A percentile compares a stretch with the other conserved stretches of the same genome.
These are phyloP conservation scores for Scotopteryx bipunctaria DNA, from an alignment of 2,888 invertebrate species.

Conservation along the genomic window DNA sequence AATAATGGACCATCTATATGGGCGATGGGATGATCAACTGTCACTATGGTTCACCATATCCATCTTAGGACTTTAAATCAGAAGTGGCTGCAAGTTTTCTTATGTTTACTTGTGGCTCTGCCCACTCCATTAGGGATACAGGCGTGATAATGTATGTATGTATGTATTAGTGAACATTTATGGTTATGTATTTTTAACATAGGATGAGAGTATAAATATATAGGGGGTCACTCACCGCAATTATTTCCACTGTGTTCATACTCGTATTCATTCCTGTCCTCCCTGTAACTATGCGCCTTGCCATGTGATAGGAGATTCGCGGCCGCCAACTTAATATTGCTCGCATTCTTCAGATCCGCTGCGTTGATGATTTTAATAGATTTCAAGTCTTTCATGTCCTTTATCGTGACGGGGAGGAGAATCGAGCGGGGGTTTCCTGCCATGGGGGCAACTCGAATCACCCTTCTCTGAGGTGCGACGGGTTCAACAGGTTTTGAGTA, in stretches of 20 bases:
- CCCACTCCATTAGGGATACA: too few species aligned
- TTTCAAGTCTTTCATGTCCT: constrained; percentile 88
- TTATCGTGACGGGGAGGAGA: constrained; percentile 87
- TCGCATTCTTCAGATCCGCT: constrained; percentile 80
- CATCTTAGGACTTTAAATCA: too few species aligned
- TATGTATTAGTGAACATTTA: too few species aligned
- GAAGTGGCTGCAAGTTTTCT: too few species aligned
- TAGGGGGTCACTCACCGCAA: constrained; percentile 59
- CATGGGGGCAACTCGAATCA: constrained; percentile 75
- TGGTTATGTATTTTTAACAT: too few species aligned
- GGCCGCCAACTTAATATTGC: constrained; percentile 80
- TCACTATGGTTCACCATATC: too few species aligned
- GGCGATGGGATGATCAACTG: too few species aligned
- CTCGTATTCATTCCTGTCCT: constrained; percentile 66
- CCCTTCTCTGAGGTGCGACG: constrained; percentile 70
- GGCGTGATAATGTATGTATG: too few species aligned
- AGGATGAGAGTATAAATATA: neutral
- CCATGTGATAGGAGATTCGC: constrained; percentile 77
- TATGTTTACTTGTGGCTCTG: too few species aligned
- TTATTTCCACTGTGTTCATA: constrained; percentile 65
- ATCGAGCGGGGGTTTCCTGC: constrained; percentile 85
- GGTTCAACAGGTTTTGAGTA: constrained; percentile 76
- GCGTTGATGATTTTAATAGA: constrained; percentile 89
- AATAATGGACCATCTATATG: too few species aligned
- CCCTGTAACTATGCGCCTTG: constrained; percentile 66